Conservation (phyloP, 2,113 vertebrate genomes). For the Crotalus tigris region DNA sequence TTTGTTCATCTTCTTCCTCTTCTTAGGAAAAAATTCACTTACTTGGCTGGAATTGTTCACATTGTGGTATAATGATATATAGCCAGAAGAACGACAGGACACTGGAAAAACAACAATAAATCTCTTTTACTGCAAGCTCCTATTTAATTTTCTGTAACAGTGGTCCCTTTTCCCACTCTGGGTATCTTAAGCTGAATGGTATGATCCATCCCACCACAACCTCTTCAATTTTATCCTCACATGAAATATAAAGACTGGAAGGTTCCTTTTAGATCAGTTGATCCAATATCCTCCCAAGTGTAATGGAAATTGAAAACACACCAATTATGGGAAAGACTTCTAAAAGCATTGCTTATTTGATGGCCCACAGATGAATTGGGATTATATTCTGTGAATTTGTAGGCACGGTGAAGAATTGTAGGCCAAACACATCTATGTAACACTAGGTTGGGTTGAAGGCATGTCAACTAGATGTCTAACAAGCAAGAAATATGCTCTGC, state of each 20-base stretch:
- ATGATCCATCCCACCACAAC: neutral
- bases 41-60: constrained; percentile 22
- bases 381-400: neutral
- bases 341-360: neutral
- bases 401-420: neutral
- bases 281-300: neutral
- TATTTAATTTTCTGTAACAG: neutral
- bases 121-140: neutral
- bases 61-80: constrained; percentile 70
- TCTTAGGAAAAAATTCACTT: neutral
- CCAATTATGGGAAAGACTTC: neutral
- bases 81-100: constrained; percentile 66
- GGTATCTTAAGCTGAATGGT: neutral
- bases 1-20: neutral
- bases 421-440: neutral
- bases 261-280: neutral
- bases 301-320: neutral
- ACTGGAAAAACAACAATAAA: constrained; percentile 48
- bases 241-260: neutral
- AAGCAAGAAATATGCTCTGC: neutral
- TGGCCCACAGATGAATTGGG: neutral
- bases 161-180: neutral
- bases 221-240: neutral
- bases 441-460: neutral
- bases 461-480: neutral